Conservation (phyloP, 2,888 invertebrate species). For the Allygus modestus region DNA sequence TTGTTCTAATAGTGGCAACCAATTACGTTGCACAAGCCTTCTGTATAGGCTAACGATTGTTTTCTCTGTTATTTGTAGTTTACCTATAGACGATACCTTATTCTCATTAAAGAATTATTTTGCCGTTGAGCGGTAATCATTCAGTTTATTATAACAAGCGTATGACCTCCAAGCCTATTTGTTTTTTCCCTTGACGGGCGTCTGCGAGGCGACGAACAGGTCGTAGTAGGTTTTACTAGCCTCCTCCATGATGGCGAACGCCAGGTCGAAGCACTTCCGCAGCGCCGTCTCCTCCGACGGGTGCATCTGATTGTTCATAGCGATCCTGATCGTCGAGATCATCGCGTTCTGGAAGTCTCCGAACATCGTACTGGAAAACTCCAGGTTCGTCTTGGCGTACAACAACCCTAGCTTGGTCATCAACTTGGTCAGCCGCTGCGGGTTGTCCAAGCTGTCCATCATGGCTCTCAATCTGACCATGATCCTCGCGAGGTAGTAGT, state of each 20-base stretch:
- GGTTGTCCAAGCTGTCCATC: neutral
- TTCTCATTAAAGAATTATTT: no score
- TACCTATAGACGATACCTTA: no score
- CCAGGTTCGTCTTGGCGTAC: neutral
- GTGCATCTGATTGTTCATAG: neutral
- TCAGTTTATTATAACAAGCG: no score
- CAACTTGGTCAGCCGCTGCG: neutral
- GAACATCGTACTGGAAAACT: neutral
- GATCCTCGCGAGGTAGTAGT: neutral
- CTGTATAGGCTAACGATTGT: no score
- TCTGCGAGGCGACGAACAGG: neutral
- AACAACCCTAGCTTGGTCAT: neutral
- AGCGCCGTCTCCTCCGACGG: neutral
- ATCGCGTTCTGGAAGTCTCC: neutral
- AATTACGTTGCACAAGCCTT: no score
- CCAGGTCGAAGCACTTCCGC: neutral
- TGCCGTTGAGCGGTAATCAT: no score
- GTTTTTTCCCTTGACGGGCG: neutral
- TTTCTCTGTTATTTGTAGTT: no score
- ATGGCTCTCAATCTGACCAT: neutral
- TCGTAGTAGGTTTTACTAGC: neutral
- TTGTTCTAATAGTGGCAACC: no score
- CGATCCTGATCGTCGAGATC: neutral
- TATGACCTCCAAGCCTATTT: no score
- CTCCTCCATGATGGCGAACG: conserved; percentile 23